Percentiles rank a stretch among this genome's conserved stretches.
phyloP scores from a whole-genome alignment of 2,797 vertebrate genomes.

The Rhabdophis nuchalis region DNA sequence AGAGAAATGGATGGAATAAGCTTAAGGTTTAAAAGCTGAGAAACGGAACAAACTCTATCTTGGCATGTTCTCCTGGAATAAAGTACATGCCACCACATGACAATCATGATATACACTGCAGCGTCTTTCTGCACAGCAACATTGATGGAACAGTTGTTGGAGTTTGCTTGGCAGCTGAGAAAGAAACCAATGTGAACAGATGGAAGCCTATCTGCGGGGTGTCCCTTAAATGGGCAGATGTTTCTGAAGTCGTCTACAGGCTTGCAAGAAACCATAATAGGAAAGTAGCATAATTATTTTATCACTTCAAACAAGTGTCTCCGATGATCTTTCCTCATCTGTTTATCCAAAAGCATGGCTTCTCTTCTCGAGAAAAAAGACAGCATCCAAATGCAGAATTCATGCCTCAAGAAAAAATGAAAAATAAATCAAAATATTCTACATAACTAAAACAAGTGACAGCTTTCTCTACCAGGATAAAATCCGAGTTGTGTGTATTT shows the following conservation, averaged over 20 bases:
- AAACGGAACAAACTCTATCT: not conserved
- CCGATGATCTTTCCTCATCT: not conserved
- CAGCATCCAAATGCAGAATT: not conserved
- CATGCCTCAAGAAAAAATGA: not conserved
- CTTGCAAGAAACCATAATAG: slow-evolving; percentile 40
- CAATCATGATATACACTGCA: not conserved
- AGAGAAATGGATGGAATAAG: not conserved
- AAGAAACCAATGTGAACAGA: slow-evolving; percentile 34
- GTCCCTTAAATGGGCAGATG: slow-evolving; percentile 26
- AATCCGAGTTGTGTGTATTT: not conserved
- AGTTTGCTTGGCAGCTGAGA: slow-evolving; percentile 24
- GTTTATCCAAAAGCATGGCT: not conserved
- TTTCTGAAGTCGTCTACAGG: slow-evolving; percentile 27
- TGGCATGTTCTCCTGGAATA: not conserved
- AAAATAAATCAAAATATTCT: not conserved
- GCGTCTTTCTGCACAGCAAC: slow-evolving; percentile 15
- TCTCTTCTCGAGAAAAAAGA: not conserved
- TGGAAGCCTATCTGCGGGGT: slow-evolving; percentile 22
- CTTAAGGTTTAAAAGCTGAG: not conserved
- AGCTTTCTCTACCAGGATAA: not conserved
- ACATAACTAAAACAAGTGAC: not conserved
- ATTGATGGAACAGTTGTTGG: slow-evolving; percentile 26
- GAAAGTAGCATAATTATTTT: slow-evolving; percentile 37
- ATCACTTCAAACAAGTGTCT: slow-evolving; percentile 5
- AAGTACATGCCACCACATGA: not conserved